Base-by-base conservation (phyloP, 2,888 invertebrate genomes). In the Hirtodrosophila cameraria region DNA sequence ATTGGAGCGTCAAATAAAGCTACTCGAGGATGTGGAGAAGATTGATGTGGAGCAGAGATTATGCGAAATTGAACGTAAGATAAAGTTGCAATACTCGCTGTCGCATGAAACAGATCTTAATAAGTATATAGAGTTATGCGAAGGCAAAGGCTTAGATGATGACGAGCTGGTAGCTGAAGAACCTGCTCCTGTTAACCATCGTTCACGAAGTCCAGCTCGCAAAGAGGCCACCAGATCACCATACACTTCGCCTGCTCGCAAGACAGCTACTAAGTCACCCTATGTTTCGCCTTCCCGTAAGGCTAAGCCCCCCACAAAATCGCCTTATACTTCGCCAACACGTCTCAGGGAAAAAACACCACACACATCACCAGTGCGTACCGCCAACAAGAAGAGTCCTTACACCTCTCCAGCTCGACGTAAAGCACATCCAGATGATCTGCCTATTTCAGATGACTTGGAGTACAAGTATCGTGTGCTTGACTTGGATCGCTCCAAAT, bases 11-110 rank as follows among this genome's bases (percentile, higher is more conserved):
- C 89, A 89, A 61, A 89, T 89, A 0, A 88, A 85, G 23, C 61
- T 89, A 3, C 75, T 89, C 0, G 89, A 89, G 59, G 88, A 89
- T 61, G 89, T 89, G 3, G 89, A 89, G 35, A 89, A 88, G 31
- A 89, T 89, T 23, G 89, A 89, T 66, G 89, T 89, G 2, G 89
- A 89, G 48, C 78, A 89, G 28, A 75, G 89, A 3, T 53, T 89
- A 4, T 64, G 35, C 12, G 89, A 89, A 74, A 89, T 89, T 20
- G 89, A 89, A 25, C 74, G 89, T 1, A 89, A 89, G 63, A 89
- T 89, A 16, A 89, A 89, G 35, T 31, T 89, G 30, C 89, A 89
- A 28, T 89, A 89, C 50, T 89, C 89, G 1, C 64, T 89, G 1
- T 89, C 89, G 0, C 89, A 89, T 35, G 89, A 89, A 41, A 89